Base-by-base conservation (phyloP, 2,113 vertebrate genomes). In the Hippocampus guttulatus region DNA sequence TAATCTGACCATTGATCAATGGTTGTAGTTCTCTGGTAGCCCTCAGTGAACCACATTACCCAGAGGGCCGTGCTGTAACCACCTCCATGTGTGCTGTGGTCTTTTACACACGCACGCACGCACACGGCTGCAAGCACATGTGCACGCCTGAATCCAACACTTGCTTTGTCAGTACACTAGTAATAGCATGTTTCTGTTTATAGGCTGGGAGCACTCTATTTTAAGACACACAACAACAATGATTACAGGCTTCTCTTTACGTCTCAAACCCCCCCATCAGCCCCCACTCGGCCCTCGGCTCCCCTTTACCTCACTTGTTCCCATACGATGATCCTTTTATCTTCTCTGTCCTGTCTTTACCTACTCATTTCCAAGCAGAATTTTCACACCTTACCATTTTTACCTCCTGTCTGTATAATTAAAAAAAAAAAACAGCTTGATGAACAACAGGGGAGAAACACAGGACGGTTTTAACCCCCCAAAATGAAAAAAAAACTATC, bases 151-250 rank as follows among this genome's bases (percentile, higher is more conserved):
- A 81, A 87, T 84, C 51, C 15, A 38, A 81, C 84, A 86, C 83
- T 75, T 91, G 91, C 89, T 92, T 91, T 90, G 92, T 93, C 89
- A 90, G 88, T 89, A 89, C 87, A 78, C 84, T 81, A 88, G 88
- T 92, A 91, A 92, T 91, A 85, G 85, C 82, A 89, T 90, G 90
- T 90, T 93, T 84, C 90, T 90, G 91, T 93, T 92, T 91, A 91
- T 92, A 92, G 89, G 84, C 79, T 78, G 84, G 80, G 83, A 65
- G 83, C 78, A 67, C 84, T 91, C 92, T 93, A 93, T 93, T 91
- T 92, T 93, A 92, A 89, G 91, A 92, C 90, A 88, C 90, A 91
- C 88, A 92, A 93, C 90, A 92, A 90, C 82, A 88, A 82, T 90
- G 91, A 93, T 90, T 92, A 88, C 85, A 92, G 90, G 83, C 89